Conservation (phyloP, 2,113 vertebrate genomes). For the Zapornia atra region DNA sequence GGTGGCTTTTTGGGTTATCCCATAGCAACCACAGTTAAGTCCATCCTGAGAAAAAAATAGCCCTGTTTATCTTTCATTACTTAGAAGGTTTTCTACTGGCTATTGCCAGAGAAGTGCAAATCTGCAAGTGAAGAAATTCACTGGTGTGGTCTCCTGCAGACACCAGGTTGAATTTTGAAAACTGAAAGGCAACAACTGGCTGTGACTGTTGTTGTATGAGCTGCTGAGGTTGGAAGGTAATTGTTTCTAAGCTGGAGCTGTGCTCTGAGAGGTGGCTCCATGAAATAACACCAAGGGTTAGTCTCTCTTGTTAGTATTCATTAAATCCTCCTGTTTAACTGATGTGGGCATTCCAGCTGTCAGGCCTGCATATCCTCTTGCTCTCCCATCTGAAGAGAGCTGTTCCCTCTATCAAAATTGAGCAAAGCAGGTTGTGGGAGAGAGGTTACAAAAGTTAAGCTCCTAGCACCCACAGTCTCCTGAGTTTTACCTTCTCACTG, state of each 20-base stretch:
- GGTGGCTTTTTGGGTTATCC: background rate
- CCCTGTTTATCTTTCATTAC: background rate
- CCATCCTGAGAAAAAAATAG: background rate
- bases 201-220: background rate
- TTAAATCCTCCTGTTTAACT: background rate
- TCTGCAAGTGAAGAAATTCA: background rate
- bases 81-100: background rate
- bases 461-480: background rate
- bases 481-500: background rate
- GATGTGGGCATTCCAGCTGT: background rate
- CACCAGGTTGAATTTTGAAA: background rate
- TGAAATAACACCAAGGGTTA: background rate
- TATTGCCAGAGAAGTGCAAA: background rate
- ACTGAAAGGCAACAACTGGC: background rate
- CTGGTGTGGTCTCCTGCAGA: background rate
- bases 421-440: background rate
- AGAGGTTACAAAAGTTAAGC: background rate
- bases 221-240: background rate
- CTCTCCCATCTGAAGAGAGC: background rate
- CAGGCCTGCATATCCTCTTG: background rate
- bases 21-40: background rate
- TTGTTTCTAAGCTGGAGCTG: background rate
- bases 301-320: background rate
- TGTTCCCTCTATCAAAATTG: background rate
- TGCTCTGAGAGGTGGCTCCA: background rate